Evolutionary conservation across 2,888 invertebrate genomes (phyloP), one percentile per base, ranked within the genome.

Genomic region (Apotomis betuletana): DNA sequence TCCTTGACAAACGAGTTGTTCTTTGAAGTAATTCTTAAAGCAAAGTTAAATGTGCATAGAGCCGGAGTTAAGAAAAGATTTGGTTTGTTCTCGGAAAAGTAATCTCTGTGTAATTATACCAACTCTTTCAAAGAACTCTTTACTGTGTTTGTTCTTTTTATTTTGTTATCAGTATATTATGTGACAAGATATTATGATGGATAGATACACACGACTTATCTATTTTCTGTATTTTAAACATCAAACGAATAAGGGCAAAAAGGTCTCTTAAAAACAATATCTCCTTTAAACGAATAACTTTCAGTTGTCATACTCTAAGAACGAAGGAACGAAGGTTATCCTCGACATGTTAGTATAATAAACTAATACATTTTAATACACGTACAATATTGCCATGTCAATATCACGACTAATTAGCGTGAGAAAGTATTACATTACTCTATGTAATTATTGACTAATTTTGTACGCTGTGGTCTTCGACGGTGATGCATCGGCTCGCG

Each of bases 1-100:
- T 69, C 70, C 74, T 73, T 75, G 75, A 73, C 71, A 73, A 68
- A 75, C 69, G 74, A 75, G 60, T 51, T 68, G 54, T 63, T 58
- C 67, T 74, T 73, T 74, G 60, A 64, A 68, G 65, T 69, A 57
- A 58, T 67, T 59, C 15, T 68, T 46, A 52, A 63, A 46, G 27
- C 27, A 44, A 63, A 63, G 57, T 57, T 58, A 51, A 51, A 51
- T 61, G 54, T 46, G 36, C 46, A 60, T 5, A 67, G 51, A 41
- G 46, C 13, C 6, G n/a, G 44, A 41, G 41, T 67, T 61, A 12
- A 67, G 49, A 49, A 60, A 15, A 54, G 13, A 62, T 60, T 49
- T 55, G 3, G 6, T 54, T 36, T 55, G 38, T 57, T 41, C 38
- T 49, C 27, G 46, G 54, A 60, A 49, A 68, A n/a, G n/a, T 6